A percentile compares a stretch with the other conserved stretches of the same genome.
phyloP scores from a whole-genome alignment of 2,888 invertebrate species.

The Electrophaes corylata region DNA sequence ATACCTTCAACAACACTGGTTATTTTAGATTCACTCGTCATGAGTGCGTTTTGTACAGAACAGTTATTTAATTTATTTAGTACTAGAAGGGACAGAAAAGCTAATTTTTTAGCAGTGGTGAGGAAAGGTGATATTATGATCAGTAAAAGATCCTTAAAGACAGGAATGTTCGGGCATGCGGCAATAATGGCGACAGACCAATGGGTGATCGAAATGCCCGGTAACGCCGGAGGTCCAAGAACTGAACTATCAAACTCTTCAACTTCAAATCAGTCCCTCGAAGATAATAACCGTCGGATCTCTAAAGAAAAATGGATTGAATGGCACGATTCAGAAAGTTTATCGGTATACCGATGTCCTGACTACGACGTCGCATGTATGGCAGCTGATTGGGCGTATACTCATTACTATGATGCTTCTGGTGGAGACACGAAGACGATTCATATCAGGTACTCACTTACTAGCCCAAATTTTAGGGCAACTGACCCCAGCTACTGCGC shows the following conservation, averaged over 20 bases:
- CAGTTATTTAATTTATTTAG: neutral
- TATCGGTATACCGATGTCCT: conserved; percentile 1
- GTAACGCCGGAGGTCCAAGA: neutral
- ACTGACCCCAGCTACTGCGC: neutral
- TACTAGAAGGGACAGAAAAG: neutral
- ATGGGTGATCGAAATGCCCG: neutral
- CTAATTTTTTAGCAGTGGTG: neutral
- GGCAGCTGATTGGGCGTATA: neutral
- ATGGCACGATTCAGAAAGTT: neutral
- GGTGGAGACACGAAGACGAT: neutral
- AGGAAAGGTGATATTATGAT: conserved; percentile 1
- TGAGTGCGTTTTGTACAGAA: neutral
- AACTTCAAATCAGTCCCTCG: neutral
- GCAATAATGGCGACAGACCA: conserved; percentile 1
- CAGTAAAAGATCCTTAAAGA: neutral
- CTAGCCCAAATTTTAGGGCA: neutral
- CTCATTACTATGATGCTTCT: neutral
- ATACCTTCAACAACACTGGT: no score
- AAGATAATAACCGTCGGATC: conserved; percentile 1
- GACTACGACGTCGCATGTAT: neutral
- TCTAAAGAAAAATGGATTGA: neutral
- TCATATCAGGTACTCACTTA: neutral
- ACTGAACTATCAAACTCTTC: neutral
- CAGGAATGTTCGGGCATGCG: neutral
- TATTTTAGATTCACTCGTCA: neutral